Conservation (phyloP, 2,888 invertebrate species). For the Aphrophora alni region DNA sequence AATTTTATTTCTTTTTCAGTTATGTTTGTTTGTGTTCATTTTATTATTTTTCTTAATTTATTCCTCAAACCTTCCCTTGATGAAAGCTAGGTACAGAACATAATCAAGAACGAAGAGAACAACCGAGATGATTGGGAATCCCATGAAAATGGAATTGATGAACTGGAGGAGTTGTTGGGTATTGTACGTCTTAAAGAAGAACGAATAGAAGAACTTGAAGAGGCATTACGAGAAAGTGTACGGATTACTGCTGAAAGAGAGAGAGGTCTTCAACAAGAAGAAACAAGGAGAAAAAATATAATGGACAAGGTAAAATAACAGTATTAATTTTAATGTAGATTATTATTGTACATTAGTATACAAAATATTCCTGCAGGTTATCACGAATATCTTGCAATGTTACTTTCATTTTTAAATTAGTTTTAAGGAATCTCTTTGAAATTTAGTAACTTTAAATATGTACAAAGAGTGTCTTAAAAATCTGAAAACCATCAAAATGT, state of each 20-base stretch:
- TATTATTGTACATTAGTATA: no score
- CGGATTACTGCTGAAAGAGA: slow-evolving; percentile 73
- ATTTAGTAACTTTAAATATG: no score
- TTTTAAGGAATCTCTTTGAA: no score
- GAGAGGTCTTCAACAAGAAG: slow-evolving; percentile 69
- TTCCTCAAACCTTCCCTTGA: slow-evolving; percentile 22
- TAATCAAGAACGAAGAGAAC: not conserved
- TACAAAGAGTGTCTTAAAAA: no score
- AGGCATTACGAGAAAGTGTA: slow-evolving; percentile 82
- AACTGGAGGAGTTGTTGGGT: slow-evolving; percentile 65
- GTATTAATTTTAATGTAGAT: no score
- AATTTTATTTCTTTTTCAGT: not conserved
- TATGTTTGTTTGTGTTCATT: not conserved
- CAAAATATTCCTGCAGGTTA: no score
- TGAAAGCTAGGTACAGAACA: not conserved
- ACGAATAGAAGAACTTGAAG: slow-evolving; percentile 80
- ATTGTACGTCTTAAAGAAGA: slow-evolving; percentile 67
- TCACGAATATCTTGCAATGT: no score
- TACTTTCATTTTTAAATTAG: no score
- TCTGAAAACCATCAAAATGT: no score
- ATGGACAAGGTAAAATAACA: slow-evolving; percentile 71
- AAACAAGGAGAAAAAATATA: slow-evolving; percentile 67
- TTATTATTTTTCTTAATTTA: slow-evolving; percentile 6
- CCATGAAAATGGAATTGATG: slow-evolving; percentile 57
- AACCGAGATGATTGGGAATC: not conserved